Conservation (phyloP, 2,797 vertebrate genomes). For the Apodemus agrarius region DNA sequence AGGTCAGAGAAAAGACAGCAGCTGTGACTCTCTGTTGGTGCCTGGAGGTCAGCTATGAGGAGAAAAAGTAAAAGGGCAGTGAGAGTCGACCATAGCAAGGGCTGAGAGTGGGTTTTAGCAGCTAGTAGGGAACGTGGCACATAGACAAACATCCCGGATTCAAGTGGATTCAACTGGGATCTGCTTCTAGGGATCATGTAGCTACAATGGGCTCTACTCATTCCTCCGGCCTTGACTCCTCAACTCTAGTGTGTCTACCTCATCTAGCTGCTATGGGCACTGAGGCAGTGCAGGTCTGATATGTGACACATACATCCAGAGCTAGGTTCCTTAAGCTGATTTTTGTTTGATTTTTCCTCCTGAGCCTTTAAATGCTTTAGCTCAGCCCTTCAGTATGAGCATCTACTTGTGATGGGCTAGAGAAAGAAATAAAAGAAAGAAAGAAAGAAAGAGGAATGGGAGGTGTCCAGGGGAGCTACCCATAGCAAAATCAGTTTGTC, state of each 20-base stretch:
- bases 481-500: background rate
- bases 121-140: background rate
- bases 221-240: background rate
- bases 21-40: background rate
- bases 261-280: background rate
- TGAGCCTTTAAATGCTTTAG: constrained; percentile 25
- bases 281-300: background rate
- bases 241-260: background rate
- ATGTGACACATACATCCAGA: background rate
- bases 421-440: constrained; percentile 14
- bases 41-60: background rate
- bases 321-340: background rate
- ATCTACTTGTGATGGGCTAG: background rate
- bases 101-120: background rate
- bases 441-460: background rate
- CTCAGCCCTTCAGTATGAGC: constrained; percentile 26
- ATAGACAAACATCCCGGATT: too few species aligned
- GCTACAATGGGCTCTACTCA: background rate
- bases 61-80: background rate
- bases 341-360: background rate
- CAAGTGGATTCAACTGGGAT: background rate
- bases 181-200: background rate
- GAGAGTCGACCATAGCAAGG: accelerated
- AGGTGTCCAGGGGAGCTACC: background rate
- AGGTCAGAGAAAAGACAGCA: background rate